These are phyloP conservation scores for Podarcis raffonei DNA, from an alignment of 2,113 vertebrate genomes.

Conservation along the genomic window DNA sequence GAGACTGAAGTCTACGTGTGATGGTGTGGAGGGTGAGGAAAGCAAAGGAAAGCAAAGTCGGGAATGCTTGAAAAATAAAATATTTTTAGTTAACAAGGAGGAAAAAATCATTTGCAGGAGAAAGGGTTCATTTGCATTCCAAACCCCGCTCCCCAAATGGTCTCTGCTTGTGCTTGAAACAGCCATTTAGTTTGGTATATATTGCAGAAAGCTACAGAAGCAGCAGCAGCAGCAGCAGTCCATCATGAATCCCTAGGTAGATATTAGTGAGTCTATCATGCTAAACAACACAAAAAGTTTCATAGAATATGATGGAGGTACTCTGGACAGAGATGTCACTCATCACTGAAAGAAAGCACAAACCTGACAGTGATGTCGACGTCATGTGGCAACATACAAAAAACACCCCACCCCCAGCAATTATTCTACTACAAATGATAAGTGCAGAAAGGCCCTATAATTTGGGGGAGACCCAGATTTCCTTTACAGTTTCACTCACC, in stretches of 20 bases:
- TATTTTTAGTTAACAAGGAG: slow-evolving; percentile 73
- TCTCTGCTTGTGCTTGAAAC: slow-evolving; percentile 41
- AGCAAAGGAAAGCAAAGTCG: slow-evolving; percentile 78
- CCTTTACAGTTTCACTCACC: no score
- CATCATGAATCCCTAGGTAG: background rate
- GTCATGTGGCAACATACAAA: no score
- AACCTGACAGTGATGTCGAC: no score
- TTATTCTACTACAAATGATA: no score
- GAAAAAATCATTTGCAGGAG: slow-evolving; percentile 61
- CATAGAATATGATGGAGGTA: background rate
- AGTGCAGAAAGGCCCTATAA: no score
- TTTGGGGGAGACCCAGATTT: background rate
- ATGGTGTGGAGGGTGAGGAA: slow-evolving; percentile 78
- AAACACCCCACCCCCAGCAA: no score
- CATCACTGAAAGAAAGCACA: slow-evolving; percentile 9
- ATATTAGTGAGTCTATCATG: fast-evolving
- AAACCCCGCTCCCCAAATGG: slow-evolving; percentile 48
- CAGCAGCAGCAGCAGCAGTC: background rate
- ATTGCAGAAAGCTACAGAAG: background rate
- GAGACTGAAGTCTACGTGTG: slow-evolving; percentile 77
- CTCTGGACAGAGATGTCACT: background rate
- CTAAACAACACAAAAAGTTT: background rate
- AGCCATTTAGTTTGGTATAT: background rate
- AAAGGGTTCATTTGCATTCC: slow-evolving; percentile 63
- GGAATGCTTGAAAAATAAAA: slow-evolving; percentile 81